These are phyloP conservation scores for Lysandra coridon DNA, from an alignment of 2,888 invertebrate genomes.

Conservation along the genomic window DNA sequence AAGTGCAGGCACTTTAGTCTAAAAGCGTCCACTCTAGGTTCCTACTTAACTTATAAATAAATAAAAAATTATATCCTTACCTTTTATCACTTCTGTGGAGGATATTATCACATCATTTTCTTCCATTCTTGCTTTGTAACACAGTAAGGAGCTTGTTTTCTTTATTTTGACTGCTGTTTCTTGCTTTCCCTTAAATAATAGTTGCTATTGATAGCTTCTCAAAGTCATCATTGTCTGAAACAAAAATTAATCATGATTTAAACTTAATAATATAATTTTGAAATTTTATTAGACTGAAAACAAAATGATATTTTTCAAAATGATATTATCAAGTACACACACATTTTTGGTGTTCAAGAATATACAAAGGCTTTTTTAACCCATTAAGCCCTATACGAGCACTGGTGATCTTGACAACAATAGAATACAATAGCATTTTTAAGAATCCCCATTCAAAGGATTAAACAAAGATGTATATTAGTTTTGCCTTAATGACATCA, in stretches of 20 bases:
- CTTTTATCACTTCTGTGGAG: constrained; percentile 84
- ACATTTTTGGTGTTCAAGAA: too few species aligned
- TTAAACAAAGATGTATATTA: too few species aligned
- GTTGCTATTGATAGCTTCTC: constrained; percentile 32
- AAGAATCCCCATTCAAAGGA: too few species aligned
- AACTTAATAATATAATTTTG: background rate
- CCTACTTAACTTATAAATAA: background rate
- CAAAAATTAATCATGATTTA: constrained; percentile 6
- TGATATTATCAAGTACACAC: too few species aligned
- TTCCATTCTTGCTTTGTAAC: constrained; percentile 74
- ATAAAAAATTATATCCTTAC: constrained; percentile 54
- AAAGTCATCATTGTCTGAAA: constrained; percentile 35
- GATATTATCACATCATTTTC: constrained; percentile 81
- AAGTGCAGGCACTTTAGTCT: too few species aligned
- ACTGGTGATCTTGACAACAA: too few species aligned
- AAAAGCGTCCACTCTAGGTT: too few species aligned
- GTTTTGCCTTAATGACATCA: too few species aligned
- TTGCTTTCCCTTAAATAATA: background rate
- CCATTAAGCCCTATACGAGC: too few species aligned
- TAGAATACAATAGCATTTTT: too few species aligned
- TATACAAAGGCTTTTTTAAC: too few species aligned
- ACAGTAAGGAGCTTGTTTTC: constrained; percentile 63
- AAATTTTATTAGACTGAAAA: background rate
- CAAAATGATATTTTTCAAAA: too few species aligned
- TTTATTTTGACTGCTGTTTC: constrained; percentile 61